These are phyloP conservation scores for Gambelia wislizenii DNA, from an alignment of 2,797 vertebrate genomes.

Conservation along the genomic window DNA sequence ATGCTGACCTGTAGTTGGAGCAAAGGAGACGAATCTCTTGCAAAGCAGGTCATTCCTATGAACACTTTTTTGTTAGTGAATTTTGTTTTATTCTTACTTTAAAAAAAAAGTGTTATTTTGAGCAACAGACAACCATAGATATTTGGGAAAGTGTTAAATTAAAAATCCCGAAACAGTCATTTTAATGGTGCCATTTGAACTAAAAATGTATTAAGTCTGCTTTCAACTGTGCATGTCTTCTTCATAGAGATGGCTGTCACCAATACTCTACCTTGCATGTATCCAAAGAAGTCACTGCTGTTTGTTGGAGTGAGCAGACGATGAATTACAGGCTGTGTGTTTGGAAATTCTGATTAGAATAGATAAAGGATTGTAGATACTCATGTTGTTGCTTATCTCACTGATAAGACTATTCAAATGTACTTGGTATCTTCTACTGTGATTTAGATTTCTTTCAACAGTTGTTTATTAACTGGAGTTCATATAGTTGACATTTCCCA, in stretches of 20 bases:
- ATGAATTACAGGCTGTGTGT: not conserved
- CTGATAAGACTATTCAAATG: constrained; percentile 25
- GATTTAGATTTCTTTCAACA: not conserved
- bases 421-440: constrained; percentile 1
- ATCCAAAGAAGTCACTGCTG: not conserved
- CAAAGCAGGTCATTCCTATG: not conserved
- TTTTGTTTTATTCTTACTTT: not conserved
- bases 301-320: not conserved
- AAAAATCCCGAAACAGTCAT: not conserved
- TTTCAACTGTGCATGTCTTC: not conserved
- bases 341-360: not conserved
- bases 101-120: not conserved
- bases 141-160: not conserved
- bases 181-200: not conserved
- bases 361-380: constrained; percentile 20
- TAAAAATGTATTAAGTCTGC: not conserved
- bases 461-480: not conserved
- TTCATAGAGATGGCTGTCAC: not conserved
- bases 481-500: not conserved
- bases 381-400: constrained; percentile 20
- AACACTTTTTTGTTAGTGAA: not conserved
- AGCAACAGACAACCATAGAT: not conserved
- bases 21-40: not conserved
- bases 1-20: not conserved
- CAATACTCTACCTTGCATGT: not conserved